phyloP scores from a whole-genome alignment of 2,113 vertebrate genomes.

The Takifugu bimaculatus region DNA sequence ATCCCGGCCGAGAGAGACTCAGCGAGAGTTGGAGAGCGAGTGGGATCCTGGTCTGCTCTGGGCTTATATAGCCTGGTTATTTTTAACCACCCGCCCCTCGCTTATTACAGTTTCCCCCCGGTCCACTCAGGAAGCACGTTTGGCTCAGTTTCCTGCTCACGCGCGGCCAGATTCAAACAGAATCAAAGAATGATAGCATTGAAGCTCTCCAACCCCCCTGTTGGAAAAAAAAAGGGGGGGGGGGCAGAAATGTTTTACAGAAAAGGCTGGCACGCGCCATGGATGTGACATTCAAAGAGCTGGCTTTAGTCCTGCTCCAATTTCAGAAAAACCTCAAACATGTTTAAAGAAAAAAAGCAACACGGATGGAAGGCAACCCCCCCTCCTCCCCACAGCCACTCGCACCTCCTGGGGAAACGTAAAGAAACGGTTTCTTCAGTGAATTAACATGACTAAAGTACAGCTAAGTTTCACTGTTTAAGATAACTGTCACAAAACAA shows the following conservation, averaged over 20 bases:
- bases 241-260: slow-evolving; percentile 52
- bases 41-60: slow-evolving; percentile 71
- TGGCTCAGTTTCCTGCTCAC: slow-evolving; percentile 88
- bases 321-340: slow-evolving; percentile 71
- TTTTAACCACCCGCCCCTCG: slow-evolving; percentile 90
- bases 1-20: slow-evolving; percentile 52
- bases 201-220: slow-evolving; percentile 60
- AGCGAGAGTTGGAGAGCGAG: slow-evolving; percentile 71
- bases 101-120: slow-evolving; percentile 82
- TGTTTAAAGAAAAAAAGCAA: slow-evolving; percentile 43
- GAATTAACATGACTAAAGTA: slow-evolving; percentile 38
- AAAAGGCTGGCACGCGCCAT: slow-evolving; percentile 75
- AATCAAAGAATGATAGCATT: slow-evolving; percentile 88
- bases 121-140: slow-evolving; percentile 89
- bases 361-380: neutral
- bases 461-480: slow-evolving; percentile 38
- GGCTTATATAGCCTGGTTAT: slow-evolving; percentile 94
- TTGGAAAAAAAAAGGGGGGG: slow-evolving; percentile 44
- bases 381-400: slow-evolving; percentile 11
- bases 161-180: slow-evolving; percentile 81
- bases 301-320: slow-evolving; percentile 68
- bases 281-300: slow-evolving; percentile 71
- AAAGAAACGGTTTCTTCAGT: slow-evolving; percentile 11
- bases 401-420: slow-evolving; percentile 19
- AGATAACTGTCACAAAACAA: slow-evolving; percentile 36